phyloP scores from a whole-genome alignment of 2,797 vertebrate genomes.

The Arctocebus calabarensis region DNA sequence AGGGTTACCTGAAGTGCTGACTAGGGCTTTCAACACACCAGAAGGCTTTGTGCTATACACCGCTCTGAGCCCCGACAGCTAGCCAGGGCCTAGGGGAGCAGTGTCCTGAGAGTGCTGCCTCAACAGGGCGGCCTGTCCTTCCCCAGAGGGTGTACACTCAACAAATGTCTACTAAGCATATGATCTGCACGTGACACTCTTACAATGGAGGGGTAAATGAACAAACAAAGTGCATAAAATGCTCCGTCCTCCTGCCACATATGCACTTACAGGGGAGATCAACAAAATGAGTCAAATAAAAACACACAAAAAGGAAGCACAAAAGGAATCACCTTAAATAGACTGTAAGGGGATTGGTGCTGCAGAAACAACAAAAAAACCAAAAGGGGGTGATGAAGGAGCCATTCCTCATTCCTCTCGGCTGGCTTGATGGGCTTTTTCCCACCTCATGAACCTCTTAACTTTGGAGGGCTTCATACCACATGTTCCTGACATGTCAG shows the following conservation, averaged over 20 bases:
- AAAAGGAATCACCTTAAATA: not conserved
- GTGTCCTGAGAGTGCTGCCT: not conserved
- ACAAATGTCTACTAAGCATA: not conserved
- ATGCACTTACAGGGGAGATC: not conserved
- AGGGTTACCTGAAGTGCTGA: not conserved
- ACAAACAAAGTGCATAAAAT: not conserved
- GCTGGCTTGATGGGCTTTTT: not conserved
- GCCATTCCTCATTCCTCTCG: not conserved
- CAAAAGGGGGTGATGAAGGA: not conserved
- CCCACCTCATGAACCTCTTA: not conserved
- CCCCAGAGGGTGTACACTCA: not conserved
- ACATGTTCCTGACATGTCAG: not conserved
- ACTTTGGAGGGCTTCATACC: rapidly evolving
- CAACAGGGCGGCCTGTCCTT: not conserved
- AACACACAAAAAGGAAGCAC: not conserved
- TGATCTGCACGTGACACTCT: not conserved
- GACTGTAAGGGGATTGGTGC: not conserved
- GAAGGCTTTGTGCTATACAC: not conserved
- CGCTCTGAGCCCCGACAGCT: not conserved
- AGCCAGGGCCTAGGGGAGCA: not conserved
- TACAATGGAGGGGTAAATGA: not conserved
- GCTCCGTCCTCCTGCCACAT: not conserved
- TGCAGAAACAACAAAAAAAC: not conserved
- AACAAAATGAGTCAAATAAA: not conserved
- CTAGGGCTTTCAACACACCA: not conserved